These are phyloP conservation scores for Acrocera orbiculus DNA, from an alignment of 2,888 invertebrate genomes.

Conservation along the genomic window DNA sequence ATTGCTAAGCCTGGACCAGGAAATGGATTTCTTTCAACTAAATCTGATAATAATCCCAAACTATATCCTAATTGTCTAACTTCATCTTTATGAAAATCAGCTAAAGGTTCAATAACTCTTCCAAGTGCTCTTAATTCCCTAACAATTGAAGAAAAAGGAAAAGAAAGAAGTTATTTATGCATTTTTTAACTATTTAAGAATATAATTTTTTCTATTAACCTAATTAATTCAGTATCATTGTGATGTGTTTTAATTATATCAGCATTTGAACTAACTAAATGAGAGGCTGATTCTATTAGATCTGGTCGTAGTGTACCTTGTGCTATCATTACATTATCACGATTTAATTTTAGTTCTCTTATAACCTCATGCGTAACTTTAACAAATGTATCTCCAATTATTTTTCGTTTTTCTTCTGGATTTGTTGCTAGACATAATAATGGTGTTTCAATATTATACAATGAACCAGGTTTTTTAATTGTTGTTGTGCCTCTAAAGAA, in stretches of 20 bases:
- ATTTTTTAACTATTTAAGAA: not conserved
- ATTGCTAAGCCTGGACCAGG: slow-evolving; percentile 97
- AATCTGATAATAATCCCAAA: slow-evolving; percentile 66
- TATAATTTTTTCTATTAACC: slow-evolving; percentile 31
- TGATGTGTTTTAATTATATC: slow-evolving; percentile 98
- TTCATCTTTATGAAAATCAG: slow-evolving; percentile 99
- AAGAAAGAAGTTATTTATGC: not conserved
- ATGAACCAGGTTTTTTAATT: slow-evolving; percentile 44
- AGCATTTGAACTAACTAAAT: slow-evolving; percentile 68
- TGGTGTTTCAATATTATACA: slow-evolving; percentile 44
- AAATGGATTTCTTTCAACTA: slow-evolving; percentile 94
- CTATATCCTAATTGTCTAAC: slow-evolving; percentile 75
- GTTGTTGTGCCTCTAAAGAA: slow-evolving; percentile 70
- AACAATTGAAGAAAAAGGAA: not conserved
- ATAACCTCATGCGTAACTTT: slow-evolving; percentile 82
- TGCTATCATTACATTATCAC: slow-evolving; percentile 81
- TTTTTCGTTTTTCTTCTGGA: slow-evolving; percentile 95
- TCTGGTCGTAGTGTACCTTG: slow-evolving; percentile 96
- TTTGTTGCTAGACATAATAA: slow-evolving; percentile 71
- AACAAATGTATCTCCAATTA: slow-evolving; percentile 98
- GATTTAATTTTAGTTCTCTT: slow-evolving; percentile 68
- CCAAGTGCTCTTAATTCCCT: slow-evolving; percentile 53
- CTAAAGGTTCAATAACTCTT: slow-evolving; percentile 90
- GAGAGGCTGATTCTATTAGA: slow-evolving; percentile 92
- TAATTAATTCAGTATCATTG: slow-evolving; percentile 92